Base-by-base conservation (phyloP, 2,797 vertebrate species). In the Mormyrops boulengeri region DNA sequence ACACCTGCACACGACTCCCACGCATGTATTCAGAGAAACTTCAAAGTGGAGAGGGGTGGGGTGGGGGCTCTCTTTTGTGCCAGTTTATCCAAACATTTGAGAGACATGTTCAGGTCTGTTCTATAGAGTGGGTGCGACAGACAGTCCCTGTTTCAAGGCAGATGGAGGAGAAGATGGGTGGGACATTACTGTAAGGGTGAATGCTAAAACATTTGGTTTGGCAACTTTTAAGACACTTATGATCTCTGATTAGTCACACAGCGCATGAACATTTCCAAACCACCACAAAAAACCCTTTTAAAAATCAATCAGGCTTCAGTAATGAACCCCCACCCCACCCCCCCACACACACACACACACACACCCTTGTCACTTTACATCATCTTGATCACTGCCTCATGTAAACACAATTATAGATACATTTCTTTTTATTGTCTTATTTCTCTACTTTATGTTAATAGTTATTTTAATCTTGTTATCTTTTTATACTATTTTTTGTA, bases 31-130 rank as follows among this genome's bases (percentile, higher is more conserved):
- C 47, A 60, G 22, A 22, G 62, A 90, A 90, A 82, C 62, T 85
- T 88, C 85, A 50, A 88, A 87, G 47, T 57, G 49, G n/a, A 26
- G 57, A 30, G 26, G 26, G 26, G 2, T 41, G 87, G 73, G 19
- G 62, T 8, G 60, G 22, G 77, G 91, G 89, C 88, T 89, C 88
- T 38, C 86, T 84, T 80, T 88, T 92, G 90, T 41, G 89, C 92
- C 55, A 89, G 53, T 19, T 49, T 49, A 38, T 77, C 49, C 85
- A 50, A 52, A 60, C 60, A 69, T 8, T 44, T 26, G 85, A 41
- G n/a, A 88, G 87, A 47, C 41, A 12, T 66, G 55, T 66, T 87
- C 41, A 44, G 84, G 34, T 53, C 17, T 87, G 89, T 41, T 87
- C 62, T 73, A 26, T 30, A 11, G 57, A 26, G 85, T 47, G 82